Percentiles rank a stretch among this genome's conserved stretches.
Evolutionary conservation across 2,797 vertebrate species (phyloP).

Genomic region (Pangasius djambal): DNA sequence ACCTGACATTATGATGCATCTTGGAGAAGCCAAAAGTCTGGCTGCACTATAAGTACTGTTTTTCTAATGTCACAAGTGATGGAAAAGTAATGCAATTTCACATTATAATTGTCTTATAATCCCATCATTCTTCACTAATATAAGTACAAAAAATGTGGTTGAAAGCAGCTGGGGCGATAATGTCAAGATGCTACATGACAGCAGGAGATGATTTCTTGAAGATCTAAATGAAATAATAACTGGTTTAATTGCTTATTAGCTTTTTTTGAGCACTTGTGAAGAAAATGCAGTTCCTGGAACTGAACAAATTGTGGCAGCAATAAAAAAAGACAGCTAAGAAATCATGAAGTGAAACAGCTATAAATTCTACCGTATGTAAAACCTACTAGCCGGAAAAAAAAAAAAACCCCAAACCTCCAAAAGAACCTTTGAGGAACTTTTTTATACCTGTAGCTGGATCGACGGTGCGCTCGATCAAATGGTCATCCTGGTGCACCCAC

Average conservation of each 20-base stretch:
- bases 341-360: not conserved
- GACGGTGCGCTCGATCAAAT: constrained; percentile 85
- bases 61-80: constrained; percentile 27
- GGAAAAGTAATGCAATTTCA: constrained; percentile 26
- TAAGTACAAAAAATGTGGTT: not conserved
- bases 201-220: constrained; percentile 10
- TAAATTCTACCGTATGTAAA: not conserved
- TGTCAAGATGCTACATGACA: constrained; percentile 6
- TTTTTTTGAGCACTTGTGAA: not conserved
- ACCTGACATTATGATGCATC: constrained; percentile 15
- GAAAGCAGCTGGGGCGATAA: not conserved
- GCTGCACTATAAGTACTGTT: not conserved
- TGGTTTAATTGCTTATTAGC: not conserved
- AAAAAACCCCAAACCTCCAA: not conserved
- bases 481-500: constrained; percentile 97
- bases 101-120: constrained; percentile 17
- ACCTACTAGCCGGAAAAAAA: not conserved
- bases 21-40: constrained; percentile 3
- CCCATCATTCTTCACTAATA: constrained; percentile 27
- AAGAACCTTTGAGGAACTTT: not conserved
- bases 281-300: not conserved
- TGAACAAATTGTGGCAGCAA: not conserved
- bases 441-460: constrained; percentile 86
- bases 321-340: not conserved
- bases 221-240: not conserved